Evolutionary conservation across 53 echinoderm and acorn worm species (phyloP), one percentile per base, ranked within the genome.

Genomic region (Holothuria scabra): DNA sequence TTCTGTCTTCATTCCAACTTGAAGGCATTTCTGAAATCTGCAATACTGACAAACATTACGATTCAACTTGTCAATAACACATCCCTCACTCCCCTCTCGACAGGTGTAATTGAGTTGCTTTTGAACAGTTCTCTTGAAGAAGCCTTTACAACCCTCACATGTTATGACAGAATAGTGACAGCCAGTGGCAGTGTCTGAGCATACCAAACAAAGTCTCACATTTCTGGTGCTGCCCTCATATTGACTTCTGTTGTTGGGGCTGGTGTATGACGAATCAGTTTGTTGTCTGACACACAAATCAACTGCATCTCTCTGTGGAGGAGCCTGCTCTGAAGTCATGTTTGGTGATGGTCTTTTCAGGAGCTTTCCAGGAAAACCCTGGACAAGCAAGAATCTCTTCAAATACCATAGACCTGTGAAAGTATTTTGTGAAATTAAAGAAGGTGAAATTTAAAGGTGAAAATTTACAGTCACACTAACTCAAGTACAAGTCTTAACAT

Each of bases 111-210:
- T 67, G 55, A 95, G 84, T 82, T 95, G 95, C 46, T 95, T 95
- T 74, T 92, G 95, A 28, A 95, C 88, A 3, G 95, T 92, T 33
- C 95, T 69, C 78, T 95, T 95, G 82, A 92, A 95, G 49, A 95
- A 95, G 2, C 95, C 93, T 22, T 93, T 93, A 48, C 93, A 93
- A 3, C 93, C 93, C 65, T 93, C 93, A 55, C 93, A 93, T 8
- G 93, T 85, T 56, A 57, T 83, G 18, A 91, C 93, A 7, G 93
- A 93, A 59, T 93, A 93, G 48, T 93, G 93, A 22, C 68, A 88
- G 23, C 93, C 93, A 1, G 93, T 93, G 22, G 91, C 91, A 11
- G 83, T 84, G 28, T 93, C 93, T 4, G 83, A 82, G 72, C 93
- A 93, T 13, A 93, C 93, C 82, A 86, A 56, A 31, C 93, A 93